Evolutionary conservation across 2,888 invertebrate species (phyloP).

Genomic region (Stenolophus ochropezus): DNA sequence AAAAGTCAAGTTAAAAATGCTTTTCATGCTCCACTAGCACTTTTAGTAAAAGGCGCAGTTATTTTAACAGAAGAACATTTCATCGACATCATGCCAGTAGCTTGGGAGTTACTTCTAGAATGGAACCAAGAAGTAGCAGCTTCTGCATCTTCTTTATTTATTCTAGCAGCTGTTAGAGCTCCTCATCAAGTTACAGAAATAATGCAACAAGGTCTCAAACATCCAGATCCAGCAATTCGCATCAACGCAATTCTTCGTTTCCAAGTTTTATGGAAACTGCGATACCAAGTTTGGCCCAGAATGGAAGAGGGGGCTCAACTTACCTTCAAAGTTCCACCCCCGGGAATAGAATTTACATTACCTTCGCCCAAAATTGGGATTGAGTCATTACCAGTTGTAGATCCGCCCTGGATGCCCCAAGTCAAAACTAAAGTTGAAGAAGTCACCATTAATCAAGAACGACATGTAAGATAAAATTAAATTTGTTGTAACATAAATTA

Average conservation of each 20-base stretch:
- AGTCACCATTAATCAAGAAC: conserved; percentile 97
- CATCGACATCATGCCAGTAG: conserved; percentile 90
- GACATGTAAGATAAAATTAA: conserved; percentile 94
- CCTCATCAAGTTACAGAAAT: conserved; percentile 92
- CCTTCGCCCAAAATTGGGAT: conserved; percentile 99
- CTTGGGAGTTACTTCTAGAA: conserved; percentile 96
- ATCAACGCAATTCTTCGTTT: conserved; percentile 90
- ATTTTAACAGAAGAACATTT: conserved; percentile 92
- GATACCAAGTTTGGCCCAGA: conserved; percentile 99
- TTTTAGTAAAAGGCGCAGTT: conserved; percentile 91
- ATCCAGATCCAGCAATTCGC: conserved; percentile 87
- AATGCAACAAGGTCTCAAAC: conserved; percentile 91
- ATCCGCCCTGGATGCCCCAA: conserved; percentile 99
- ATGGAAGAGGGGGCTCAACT: conserved; percentile 99
- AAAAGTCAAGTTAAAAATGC: conserved; percentile 83
- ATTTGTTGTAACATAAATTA: conserved; percentile 2
- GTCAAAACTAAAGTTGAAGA: conserved; percentile 99
- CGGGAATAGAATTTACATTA: conserved; percentile 98
- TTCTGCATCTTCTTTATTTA: conserved; percentile 91
- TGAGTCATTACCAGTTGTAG: conserved; percentile 94
- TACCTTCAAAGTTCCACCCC: conserved; percentile 98
- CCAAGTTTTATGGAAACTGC: conserved; percentile 96
- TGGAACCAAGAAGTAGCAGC: conserved; percentile 91
- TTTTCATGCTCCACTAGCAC: conserved; percentile 92
- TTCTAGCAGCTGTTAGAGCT: conserved; percentile 93